Base-by-base conservation (phyloP, 1,140 invertebrate genomes). In the Linepithema humile region DNA sequence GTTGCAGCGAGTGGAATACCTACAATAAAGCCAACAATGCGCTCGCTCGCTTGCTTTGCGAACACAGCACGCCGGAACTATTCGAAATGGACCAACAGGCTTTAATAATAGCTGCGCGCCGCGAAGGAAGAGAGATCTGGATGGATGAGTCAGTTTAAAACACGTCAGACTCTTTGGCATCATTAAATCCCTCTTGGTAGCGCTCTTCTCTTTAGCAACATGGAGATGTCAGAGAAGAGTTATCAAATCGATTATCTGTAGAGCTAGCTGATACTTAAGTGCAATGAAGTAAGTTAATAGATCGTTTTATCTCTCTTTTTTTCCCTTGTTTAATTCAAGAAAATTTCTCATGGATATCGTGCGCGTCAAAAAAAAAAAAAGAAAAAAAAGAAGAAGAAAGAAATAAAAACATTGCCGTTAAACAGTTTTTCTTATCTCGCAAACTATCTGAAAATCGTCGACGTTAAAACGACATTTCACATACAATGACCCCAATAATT, bases 11-110 rank as follows among this genome's bases (percentile, higher is more conserved):
- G n/a, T 23, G 48, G 75, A 70, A 80, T 80, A 80, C 38, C 75
- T 80, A 80, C 62, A 80, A 80, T 70, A 80, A 80, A 80, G 64
- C 64, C 75, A 80, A 80, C 75, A 80, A 80, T 80, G 50, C 64
- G 59, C 57, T 45, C 45, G 74, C 38, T 60, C 72, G 45, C 43
- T 65, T 45, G 29, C 48, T 69, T 69, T 69, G 48, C 64, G n/a
- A 40, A 17, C 75, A 17, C 64, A 40, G 75, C 48, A 67, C 17
- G 73, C 73, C 26, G 12, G 23, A 43, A 40, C 75, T 80, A 57
- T 80, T 80, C 64, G 75, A 80, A 80, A 80, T 80, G 70, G 75
- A 80, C 75, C 75, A 78, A 69, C 64, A 70, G 48, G 48, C 48
- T 69, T 80, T 80, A 80, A 80, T 80, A 80, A 80, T 80, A 80